Base-by-base conservation (phyloP, 2,797 vertebrate species). In the Eurystomus glaucurus region DNA sequence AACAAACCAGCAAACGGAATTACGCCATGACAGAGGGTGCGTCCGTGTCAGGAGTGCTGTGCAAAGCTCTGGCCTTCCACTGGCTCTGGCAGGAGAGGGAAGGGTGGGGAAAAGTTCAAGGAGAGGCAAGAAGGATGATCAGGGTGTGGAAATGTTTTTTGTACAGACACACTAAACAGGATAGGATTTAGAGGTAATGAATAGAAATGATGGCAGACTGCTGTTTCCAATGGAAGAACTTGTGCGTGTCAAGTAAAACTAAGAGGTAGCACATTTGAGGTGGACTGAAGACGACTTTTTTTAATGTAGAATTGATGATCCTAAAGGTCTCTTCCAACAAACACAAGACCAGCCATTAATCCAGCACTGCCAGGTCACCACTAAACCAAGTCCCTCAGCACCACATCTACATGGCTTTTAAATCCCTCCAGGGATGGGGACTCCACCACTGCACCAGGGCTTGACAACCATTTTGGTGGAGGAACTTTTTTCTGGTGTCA, bases 11-110 rank as follows among this genome's bases (percentile, higher is more conserved):
- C 14, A 37, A 88, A 25, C 4, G 19, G 29, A 2, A 23, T 76
- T 37, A 37, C 0, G 4, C 25, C 0, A 2, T 5, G 39, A 7
- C 14, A 61, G 39, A 51, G 57, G n/a, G 35, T 20, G 5, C 12
- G 2, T 45, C 15, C 1, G 0, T 0, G 0, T 35, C 6, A 1
- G 4, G 23, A 52, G 37, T 4, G 5, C 43, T 14, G 9, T 9
- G 6, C 0, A 1, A 5, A 16, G 28, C 48, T 37, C 51, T 46
- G 78, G 48, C 16, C 41, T 69, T 29, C 21, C 19, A 14, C 23
- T 3, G 7, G 2, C 3, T 69, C 51, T 0, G 9, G 9, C 22
- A 26, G n/a, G 55, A 77, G 55, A 39, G 31, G 37, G 19, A 25
- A 68, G 21, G 54, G 4, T 60, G 19, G 37, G 35, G 26, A 45